These are phyloP conservation scores for Dromiciops gliroides DNA, from an alignment of 2,113 vertebrate genomes.

Conservation along the genomic window DNA sequence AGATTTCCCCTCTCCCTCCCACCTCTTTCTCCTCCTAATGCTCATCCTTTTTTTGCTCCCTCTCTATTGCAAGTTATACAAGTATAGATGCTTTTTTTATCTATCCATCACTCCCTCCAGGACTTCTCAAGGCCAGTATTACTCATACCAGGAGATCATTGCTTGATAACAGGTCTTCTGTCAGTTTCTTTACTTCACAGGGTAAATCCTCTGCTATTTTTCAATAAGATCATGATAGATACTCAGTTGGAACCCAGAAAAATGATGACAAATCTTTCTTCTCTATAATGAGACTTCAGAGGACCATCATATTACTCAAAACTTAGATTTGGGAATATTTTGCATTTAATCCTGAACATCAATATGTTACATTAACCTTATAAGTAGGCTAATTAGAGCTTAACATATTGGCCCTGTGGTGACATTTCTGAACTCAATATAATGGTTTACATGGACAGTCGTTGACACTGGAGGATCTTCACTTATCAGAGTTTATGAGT, in stretches of 20 bases:
- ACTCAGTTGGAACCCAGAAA: background rate
- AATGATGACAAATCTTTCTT: background rate
- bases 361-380: background rate
- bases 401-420: background rate
- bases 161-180: background rate
- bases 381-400: background rate
- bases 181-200: background rate
- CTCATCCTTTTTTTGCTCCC: background rate
- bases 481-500: constrained; percentile 52
- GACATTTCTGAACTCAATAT: background rate
- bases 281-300: background rate
- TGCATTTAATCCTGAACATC: background rate
- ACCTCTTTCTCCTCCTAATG: background rate
- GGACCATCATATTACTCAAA: background rate
- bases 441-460: constrained; percentile 46
- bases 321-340: background rate
- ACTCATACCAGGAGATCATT: background rate
- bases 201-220: background rate
- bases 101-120: background rate
- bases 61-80: background rate
- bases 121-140: background rate
- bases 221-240: background rate
- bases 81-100: background rate
- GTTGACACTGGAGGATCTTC: constrained; percentile 32
- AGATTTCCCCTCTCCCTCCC: background rate